Base-by-base conservation (phyloP, 2,888 invertebrate species). In the Platycheirus albimanus region DNA sequence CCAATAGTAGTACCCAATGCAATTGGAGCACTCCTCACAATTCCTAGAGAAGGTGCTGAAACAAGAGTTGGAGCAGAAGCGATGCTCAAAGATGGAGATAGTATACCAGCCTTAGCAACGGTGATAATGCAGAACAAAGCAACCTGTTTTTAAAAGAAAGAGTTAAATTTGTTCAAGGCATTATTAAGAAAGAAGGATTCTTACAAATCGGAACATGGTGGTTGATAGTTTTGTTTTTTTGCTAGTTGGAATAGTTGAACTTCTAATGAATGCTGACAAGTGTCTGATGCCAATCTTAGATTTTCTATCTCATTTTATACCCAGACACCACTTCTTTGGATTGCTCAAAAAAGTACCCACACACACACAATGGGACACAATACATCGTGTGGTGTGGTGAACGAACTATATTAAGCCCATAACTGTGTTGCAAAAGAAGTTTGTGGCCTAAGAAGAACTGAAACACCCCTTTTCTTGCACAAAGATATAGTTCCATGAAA, bases 161-260 rank as follows among this genome's bases (percentile, higher is more conserved):
- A 8, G 20, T 11, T 11, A 30, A 36, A n/a, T 30, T 28, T 33
- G 4, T 38, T n/a, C 2, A 24, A 24, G 6, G 24, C n/a, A n/a
- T 24, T 6, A 3, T 24, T 24, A 6, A 24, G 3, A 24, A 24
- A 24, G 6, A 33, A 24, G 5, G 30, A 2, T 33, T 13, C 75
- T 63, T 79, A 79, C 79, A 15, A 30, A 67, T 75, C 45, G 45
- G 52, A 75, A 47, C 79, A 79, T 79, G 66, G 33, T 79, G 61
- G 47, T 19, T 13, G 28, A 28, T 24, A 8, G 43, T 17, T 15
- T 11, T n/a, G 38, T 33, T 45, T 28, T 30, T 5, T 51, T 28
- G 20, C 36, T 8, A 20, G 15, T 19, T 41, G 24, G 3, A 24
- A 24, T 1, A 33, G 28, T 19, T 56, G 19, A 36, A 15, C 10